Evolutionary conservation across 2,113 vertebrate species (phyloP).

Genomic region (Spermophilus dauricus): DNA sequence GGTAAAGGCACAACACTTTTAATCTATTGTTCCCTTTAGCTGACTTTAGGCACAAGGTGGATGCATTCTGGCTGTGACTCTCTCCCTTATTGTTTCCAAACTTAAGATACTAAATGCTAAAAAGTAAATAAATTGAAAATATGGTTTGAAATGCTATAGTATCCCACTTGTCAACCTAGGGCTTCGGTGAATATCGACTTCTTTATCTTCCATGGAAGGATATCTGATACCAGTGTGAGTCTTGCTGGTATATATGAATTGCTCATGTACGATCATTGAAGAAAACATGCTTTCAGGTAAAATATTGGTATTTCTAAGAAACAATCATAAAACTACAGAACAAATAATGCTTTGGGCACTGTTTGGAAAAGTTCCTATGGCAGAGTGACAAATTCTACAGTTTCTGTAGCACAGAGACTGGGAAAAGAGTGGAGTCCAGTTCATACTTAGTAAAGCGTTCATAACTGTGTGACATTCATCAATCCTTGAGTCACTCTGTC

Average conservation of each 20-base stretch:
- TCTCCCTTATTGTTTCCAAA: background rate
- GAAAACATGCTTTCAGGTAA: conserved; percentile 46
- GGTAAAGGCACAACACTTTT: background rate
- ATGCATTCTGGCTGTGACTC: background rate
- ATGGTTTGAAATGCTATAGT: background rate
- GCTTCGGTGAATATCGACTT: background rate
- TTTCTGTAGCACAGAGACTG: conserved; percentile 55
- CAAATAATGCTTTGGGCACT: conserved; percentile 64
- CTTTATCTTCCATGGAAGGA: background rate
- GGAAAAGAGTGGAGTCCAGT: conserved; percentile 53
- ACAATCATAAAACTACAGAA: conserved; percentile 66
- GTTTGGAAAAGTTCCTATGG: conserved; percentile 50
- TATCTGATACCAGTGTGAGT: background rate
- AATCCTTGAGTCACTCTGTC: conserved; percentile 16
- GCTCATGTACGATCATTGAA: background rate
- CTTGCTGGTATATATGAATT: background rate
- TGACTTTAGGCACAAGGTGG: background rate
- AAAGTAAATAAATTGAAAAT: conserved; percentile 33
- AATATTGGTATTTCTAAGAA: conserved; percentile 64
- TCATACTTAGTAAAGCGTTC: conserved; percentile 50
- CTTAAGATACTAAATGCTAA: conserved; percentile 7
- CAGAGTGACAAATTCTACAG: conserved; percentile 69
- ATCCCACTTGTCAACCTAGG: background rate
- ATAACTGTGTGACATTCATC: conserved; percentile 50
- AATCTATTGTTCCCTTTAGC: background rate